Evolutionary conservation across 2,797 vertebrate genomes (phyloP).

Genomic region (Intellagama lesueurii): DNA sequence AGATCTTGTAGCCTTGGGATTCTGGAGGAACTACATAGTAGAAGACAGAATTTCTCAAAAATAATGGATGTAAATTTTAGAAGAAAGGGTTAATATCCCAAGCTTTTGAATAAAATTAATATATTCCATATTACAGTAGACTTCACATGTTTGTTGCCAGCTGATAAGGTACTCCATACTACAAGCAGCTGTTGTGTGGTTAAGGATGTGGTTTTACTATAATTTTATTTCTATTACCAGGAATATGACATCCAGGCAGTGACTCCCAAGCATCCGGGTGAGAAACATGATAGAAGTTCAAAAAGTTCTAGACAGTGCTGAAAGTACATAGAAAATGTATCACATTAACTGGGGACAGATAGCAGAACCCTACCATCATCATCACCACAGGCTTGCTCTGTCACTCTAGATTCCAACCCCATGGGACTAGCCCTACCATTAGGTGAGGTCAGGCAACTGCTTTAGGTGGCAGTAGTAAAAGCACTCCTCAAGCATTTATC

Average conservation of each 20-base stretch:
- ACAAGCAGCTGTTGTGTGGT: neutral
- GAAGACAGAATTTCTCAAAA: neutral
- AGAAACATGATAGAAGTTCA: neutral
- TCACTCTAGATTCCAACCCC: neutral
- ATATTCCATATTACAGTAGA: neutral
- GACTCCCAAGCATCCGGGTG: neutral
- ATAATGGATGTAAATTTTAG: neutral
- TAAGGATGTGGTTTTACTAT: neutral
- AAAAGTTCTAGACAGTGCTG: neutral
- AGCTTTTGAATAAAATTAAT: neutral
- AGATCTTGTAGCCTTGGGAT: neutral
- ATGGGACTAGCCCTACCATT: neutral
- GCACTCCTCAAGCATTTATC: neutral
- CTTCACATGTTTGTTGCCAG: neutral
- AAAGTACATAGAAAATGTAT: neutral
- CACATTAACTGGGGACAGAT: neutral
- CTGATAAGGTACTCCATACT: constrained; percentile 40
- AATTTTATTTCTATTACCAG: constrained; percentile 3
- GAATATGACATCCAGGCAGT: neutral
- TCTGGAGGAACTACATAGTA: neutral
- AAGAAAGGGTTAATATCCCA: neutral
- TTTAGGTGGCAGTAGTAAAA: neutral
- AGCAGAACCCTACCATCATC: too few relatives aligned
- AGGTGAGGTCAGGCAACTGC: neutral
- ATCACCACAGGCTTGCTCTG: too few relatives aligned